These are phyloP conservation scores for Kryphioiulus occultus DNA, from an alignment of 2,888 invertebrate genomes.

Conservation along the genomic window DNA sequence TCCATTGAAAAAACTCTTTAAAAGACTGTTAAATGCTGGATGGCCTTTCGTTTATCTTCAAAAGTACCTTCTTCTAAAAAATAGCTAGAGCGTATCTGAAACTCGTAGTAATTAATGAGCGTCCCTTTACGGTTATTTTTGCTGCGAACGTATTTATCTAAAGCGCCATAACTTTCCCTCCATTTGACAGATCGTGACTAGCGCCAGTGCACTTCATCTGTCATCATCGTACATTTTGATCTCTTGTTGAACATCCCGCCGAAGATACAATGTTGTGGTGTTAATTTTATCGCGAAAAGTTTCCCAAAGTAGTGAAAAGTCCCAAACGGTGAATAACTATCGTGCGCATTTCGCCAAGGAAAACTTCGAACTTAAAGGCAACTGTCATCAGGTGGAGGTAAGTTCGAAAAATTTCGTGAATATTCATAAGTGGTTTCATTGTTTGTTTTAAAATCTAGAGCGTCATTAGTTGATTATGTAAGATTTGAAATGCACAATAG, in stretches of 20 bases:
- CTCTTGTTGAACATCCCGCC: background rate
- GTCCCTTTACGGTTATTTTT: background rate
- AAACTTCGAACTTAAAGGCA: background rate
- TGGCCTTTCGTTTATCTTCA: too few relatives aligned
- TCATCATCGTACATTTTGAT: background rate
- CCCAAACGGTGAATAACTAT: background rate
- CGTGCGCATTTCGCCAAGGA: background rate
- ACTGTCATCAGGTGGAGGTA: slow-evolving; percentile 1
- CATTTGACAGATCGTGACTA: background rate
- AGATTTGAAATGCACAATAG: too few relatives aligned
- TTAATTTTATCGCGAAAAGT: background rate
- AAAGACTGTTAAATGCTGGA: too few relatives aligned
- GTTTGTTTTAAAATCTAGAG: too few relatives aligned
- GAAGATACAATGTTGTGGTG: background rate
- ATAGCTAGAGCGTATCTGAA: too few relatives aligned
- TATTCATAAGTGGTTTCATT: too few relatives aligned
- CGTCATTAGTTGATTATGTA: too few relatives aligned
- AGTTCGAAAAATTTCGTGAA: background rate
- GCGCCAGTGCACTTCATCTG: background rate
- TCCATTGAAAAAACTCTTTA: too few relatives aligned
- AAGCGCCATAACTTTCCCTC: background rate
- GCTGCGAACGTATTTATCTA: background rate
- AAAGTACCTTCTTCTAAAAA: too few relatives aligned
- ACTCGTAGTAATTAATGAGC: background rate
- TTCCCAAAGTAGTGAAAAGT: background rate